phyloP scores from a whole-genome alignment of 2,113 vertebrate genomes.

The Tachysurus vachellii region DNA sequence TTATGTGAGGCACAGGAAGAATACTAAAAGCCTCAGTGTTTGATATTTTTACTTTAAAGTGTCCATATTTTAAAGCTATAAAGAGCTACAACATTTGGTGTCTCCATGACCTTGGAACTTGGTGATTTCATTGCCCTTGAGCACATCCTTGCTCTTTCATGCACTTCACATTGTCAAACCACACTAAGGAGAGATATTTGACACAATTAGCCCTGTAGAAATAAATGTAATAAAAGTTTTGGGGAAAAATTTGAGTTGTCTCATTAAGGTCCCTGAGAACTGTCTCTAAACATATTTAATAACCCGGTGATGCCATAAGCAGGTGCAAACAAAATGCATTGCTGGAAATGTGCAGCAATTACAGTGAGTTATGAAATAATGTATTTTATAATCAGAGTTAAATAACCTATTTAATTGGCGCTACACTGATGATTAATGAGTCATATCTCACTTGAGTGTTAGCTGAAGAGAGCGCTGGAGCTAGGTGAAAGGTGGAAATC shows the following conservation, averaged over 20 bases:
- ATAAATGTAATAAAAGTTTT: not conserved
- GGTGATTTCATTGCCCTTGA: not conserved
- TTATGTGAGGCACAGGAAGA: not conserved
- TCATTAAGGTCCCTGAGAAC: not conserved
- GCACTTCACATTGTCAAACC: not conserved
- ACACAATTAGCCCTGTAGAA: not conserved
- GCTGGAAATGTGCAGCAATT: conserved; percentile 2
- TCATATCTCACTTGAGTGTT: not conserved
- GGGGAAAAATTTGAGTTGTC: too few relatives aligned
- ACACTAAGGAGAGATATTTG: not conserved
- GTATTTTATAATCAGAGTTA: conserved; percentile 11
- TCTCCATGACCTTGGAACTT: not conserved
- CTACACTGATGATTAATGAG: not conserved
- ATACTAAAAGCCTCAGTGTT: not conserved
- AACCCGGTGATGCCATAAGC: not conserved
- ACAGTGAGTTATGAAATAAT: conserved; percentile 17
- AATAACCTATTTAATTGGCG: conserved; percentile 20
- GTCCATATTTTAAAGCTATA: not conserved
- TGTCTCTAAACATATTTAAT: not conserved
- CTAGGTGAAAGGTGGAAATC: conserved; percentile 3
- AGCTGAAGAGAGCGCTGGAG: not conserved
- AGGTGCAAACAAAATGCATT: not conserved
- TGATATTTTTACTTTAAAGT: conserved; percentile 9
- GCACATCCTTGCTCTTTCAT: not conserved
- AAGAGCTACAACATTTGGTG: not conserved